A percentile compares a stretch with the other conserved stretches of the same genome.
Conservation (phyloP, 1,140 invertebrate species). For the Drosophila grimshawi region DNA sequence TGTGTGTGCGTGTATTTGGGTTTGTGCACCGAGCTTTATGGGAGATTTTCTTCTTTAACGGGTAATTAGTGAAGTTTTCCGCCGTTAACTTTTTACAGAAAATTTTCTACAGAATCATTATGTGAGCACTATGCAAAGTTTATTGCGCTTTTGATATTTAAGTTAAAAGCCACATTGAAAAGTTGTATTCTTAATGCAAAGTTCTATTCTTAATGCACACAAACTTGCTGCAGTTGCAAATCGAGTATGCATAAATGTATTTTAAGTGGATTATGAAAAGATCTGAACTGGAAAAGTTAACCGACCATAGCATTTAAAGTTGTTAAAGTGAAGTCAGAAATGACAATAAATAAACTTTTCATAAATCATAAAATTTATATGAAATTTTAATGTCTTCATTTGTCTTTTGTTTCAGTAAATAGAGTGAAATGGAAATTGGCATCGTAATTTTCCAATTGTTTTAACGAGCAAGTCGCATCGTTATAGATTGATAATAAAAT, state of each 20-base stretch:
- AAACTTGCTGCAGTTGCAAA: not conserved
- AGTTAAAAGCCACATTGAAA: slow-evolving; percentile 4
- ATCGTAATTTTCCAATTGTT: too few species aligned
- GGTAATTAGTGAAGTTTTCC: slow-evolving; percentile 71
- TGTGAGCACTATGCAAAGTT: not conserved
- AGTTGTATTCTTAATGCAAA: not conserved
- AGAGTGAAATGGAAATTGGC: too few species aligned
- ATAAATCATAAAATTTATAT: not conserved
- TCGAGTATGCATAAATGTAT: not conserved
- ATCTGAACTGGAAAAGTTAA: not conserved
- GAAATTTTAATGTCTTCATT: too few species aligned
- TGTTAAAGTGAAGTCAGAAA: not conserved
- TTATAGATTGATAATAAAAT: too few species aligned
- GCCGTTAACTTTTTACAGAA: slow-evolving; percentile 26
- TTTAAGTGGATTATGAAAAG: slow-evolving; percentile 1
- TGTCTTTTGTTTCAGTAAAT: too few species aligned
- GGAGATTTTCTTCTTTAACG: slow-evolving; percentile 58
- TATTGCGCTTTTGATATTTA: slow-evolving; percentile 2
- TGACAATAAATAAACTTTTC: not conserved
- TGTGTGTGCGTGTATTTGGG: not conserved
- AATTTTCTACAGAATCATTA: slow-evolving; percentile 13
- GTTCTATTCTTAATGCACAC: not conserved
- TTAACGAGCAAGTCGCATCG: too few species aligned
- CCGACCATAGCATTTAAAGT: not conserved
- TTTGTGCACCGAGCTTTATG: slow-evolving; percentile 33